Evolutionary conservation across 2,113 vertebrate species (phyloP).

Genomic region (Ameiurus melas): DNA sequence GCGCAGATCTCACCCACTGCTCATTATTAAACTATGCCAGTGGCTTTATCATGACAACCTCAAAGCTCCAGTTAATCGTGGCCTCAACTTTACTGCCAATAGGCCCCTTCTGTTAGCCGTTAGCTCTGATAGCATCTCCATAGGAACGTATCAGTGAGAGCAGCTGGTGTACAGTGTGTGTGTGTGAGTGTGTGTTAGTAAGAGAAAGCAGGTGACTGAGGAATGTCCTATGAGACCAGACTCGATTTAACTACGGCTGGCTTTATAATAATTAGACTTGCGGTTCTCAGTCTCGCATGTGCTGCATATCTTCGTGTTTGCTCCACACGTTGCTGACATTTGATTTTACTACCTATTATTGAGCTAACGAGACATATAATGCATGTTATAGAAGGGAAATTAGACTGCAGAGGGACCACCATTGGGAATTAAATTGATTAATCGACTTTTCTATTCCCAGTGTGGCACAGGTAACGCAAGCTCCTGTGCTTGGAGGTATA

Average conservation of each 20-base stretch:
- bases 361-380: neutral
- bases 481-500: neutral
- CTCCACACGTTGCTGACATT: neutral
- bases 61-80: constrained; percentile 56
- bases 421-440: neutral
- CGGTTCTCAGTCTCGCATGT: neutral
- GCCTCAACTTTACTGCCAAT: constrained; percentile 55
- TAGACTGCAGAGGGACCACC: neutral
- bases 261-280: constrained; percentile 25
- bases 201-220: constrained; percentile 70
- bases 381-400: neutral
- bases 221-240: constrained; percentile 64
- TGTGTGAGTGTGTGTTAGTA: constrained; percentile 59
- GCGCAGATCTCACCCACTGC: constrained; percentile 14
- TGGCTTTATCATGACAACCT: constrained; percentile 28
- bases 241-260: constrained; percentile 45
- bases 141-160: constrained; percentile 66
- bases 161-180: constrained; percentile 70
- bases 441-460: neutral
- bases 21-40: constrained; percentile 17
- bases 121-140: constrained; percentile 52
- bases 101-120: constrained; percentile 60
- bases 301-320: neutral
- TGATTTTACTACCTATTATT: neutral
- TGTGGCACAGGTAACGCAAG: neutral